phyloP scores from a whole-genome alignment of 2,888 invertebrate species.

The Galerucella pusilla region DNA sequence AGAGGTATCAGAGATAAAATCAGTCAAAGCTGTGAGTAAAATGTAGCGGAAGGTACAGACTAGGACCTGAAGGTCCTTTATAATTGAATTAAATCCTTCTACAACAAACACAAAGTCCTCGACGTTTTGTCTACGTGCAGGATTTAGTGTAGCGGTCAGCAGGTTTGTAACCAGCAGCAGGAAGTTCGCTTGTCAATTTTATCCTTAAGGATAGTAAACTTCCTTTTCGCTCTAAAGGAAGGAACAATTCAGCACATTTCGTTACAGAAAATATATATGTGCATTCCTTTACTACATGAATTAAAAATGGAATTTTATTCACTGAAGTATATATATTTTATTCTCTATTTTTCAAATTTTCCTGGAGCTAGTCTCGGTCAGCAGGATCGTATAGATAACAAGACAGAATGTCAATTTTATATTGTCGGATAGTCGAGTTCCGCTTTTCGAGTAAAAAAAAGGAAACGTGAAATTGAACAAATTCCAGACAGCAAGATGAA shows the following conservation, averaged over 20 bases:
- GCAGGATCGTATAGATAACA: background rate
- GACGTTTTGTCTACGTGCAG: slow-evolving; percentile 14
- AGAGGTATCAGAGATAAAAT: background rate
- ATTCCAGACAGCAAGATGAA: background rate
- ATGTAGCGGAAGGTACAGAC: background rate
- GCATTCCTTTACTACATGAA: background rate
- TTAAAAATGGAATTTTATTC: background rate
- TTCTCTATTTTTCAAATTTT: background rate
- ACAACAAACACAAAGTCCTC: slow-evolving; percentile 8
- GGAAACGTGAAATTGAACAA: slow-evolving; percentile 5
- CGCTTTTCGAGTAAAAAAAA: background rate
- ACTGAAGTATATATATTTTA: background rate
- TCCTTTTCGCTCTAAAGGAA: slow-evolving; percentile 11
- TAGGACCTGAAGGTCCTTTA: background rate
- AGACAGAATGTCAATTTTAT: background rate
- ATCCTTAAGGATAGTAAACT: slow-evolving; percentile 26
- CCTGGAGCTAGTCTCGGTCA: background rate
- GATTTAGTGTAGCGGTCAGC: slow-evolving; percentile 24
- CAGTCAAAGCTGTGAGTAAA: background rate
- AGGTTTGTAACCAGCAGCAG: slow-evolving; percentile 13
- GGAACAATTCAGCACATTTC: slow-evolving; percentile 7
- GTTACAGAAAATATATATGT: background rate
- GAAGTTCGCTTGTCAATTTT: slow-evolving; percentile 25
- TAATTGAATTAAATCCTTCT: slow-evolving; percentile 16
- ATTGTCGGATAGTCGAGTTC: background rate